Evolutionary conservation across 2,797 vertebrate species (phyloP), one percentile per base, ranked within the genome.

Genomic region (Sebastolobus alascanus): DNA sequence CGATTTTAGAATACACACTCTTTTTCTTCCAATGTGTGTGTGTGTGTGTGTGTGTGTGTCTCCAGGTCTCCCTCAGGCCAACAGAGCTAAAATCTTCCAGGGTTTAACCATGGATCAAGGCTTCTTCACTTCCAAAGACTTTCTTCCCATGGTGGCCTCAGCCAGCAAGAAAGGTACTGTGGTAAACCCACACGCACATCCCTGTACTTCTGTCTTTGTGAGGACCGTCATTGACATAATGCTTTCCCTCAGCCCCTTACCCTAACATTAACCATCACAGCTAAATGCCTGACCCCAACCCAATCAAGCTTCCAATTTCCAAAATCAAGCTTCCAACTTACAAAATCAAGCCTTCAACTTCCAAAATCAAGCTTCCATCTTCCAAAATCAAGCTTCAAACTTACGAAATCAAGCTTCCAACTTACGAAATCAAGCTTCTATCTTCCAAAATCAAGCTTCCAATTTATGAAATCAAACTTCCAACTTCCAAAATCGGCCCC

Each of bases 41-140:
- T 59, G 25, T 58, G 12, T 56, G 50, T 58, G 12, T 56, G 50
- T 58, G 12, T 56, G 50, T 31, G 10, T 58, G 5, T 79, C 16
- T 80, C 13, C 63, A 98, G 98, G 98, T 95, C 96, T 99, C 31
- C 97, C 98, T 64, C 97, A 99, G 84, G 97, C 98, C 75, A 98
- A 98, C 77, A 96, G 93, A 93, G 96, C 97, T 80, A 40, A 67
- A 54, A 94, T 98, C 79, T 99, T 99, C 86, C 83, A 97, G 85
- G 96, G 91, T 84, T 90, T 99, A 84, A 96, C 88, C 18, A 90
- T 89, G 75, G 94, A 96, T 66, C 96, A 98, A 77, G 98, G 98
- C 9, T 99, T 99, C 93, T 98, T 97, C 82, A 98, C 98, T 6
- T 99, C 98, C 29, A 99, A 99, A 95, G 97, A 98, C 89, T 99